phyloP scores from a whole-genome alignment of 2,888 invertebrate species.

The Nematopogon swammerdamellus region DNA sequence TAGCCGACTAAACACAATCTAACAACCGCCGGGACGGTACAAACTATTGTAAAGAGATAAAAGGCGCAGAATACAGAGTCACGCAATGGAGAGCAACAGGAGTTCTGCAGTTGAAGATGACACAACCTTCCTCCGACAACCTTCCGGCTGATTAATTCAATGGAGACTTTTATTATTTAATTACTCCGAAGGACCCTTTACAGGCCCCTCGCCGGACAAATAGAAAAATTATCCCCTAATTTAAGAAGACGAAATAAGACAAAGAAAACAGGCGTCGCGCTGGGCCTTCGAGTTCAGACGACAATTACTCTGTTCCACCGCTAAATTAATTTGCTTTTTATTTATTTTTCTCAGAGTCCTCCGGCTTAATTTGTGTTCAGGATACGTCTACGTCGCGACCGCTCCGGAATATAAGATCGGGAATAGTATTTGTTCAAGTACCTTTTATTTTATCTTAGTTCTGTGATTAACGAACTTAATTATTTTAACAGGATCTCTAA shows the following conservation, averaged over 20 bases:
- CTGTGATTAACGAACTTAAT: no score
- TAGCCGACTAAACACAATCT: no score
- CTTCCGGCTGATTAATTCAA: not conserved
- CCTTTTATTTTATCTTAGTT: no score
- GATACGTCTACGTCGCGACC: not conserved
- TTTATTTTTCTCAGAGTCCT: not conserved
- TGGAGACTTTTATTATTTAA: not conserved
- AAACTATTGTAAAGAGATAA: no score
- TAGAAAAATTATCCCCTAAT: not conserved
- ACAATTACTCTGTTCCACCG: not conserved
- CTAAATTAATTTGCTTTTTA: not conserved
- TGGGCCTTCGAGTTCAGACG: not conserved
- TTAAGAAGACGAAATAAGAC: not conserved
- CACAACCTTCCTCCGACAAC: not conserved
- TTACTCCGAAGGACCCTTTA: not conserved
- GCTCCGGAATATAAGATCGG: not conserved
- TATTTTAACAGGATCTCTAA: no score
- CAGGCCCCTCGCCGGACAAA: not conserved
- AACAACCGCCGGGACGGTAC: no score
- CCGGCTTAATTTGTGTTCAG: not conserved
- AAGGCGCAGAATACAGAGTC: no score
- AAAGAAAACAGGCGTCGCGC: not conserved
- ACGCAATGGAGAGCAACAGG: no score
- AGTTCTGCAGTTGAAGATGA: not conserved
- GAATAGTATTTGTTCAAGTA: no score